Base-by-base conservation (phyloP, 2,113 vertebrate species). In the Hyaena hyaena region DNA sequence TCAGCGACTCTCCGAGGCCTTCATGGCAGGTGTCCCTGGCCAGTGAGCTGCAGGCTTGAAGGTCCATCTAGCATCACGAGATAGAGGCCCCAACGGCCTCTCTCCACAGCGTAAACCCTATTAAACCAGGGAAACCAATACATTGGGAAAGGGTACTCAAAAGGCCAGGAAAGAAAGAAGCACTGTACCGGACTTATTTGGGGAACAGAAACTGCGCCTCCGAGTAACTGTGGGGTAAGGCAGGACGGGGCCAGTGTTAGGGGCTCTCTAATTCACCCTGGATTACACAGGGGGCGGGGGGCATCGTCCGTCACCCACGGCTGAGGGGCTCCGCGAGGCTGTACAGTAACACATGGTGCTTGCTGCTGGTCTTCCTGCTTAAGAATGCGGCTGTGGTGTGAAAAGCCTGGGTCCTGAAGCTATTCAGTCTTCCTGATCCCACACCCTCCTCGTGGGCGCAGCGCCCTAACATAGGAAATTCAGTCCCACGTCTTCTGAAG, bases 371-470 rank as follows among this genome's bases (percentile, higher is more conserved):
- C 48, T 24, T 26, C 17, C 24, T 43, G 73, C 35, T 58, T 31
- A 10, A 10, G 53, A 55, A 24, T 24, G n/a, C 0, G 48, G 14
- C 39, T 16, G 33, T 1, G 50, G 6, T n/a, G n/a, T 10, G 76
- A 28, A 43, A 23, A 43, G 26, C 26, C 15, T 31, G 26, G 33
- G 35, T n/a, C 15, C 69, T 6, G 68, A 19, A 35, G 31, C 26
- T 48, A 1, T 16, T 55, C n/a, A 19, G 1, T 26, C 33, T 39
- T 31, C 16, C 24, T 11, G 15, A 1, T 7, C 66, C 16, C 11
- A 4, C 1, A 1, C n/a, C 48, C 31, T 45, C 21, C 0, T 21
- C n/a, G 15, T 1, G 15, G 35, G 33, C 2, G 5, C 24, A 7
- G 39, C 5, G 15, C 6, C 10, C 16, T 19, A 9, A 7, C 11